A percentile compares a stretch with the other conserved stretches of the same genome.
phyloP scores from a whole-genome alignment of 2,113 vertebrate genomes.

The Equus przewalskii region DNA sequence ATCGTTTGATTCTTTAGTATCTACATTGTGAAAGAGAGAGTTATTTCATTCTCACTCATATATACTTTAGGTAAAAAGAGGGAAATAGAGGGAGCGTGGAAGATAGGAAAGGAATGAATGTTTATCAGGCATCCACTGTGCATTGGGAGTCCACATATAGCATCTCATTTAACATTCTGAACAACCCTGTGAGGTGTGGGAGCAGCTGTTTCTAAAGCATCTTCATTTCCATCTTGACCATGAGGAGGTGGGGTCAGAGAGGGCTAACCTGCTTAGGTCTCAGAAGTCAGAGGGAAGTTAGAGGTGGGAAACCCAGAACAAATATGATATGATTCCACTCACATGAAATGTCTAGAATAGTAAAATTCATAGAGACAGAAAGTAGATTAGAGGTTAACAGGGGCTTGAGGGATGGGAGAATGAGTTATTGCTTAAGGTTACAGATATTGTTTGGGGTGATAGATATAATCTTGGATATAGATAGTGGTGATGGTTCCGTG shows the following conservation, averaged over 20 bases:
- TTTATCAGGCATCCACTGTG: not conserved
- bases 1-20: not conserved
- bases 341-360: not conserved
- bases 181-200: not conserved
- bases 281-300: not conserved
- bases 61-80: not conserved
- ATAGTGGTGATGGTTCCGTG: not conserved
- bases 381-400: not conserved
- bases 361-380: not conserved
- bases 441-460: not conserved
- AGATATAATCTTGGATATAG: not conserved
- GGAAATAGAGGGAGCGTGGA: not conserved
- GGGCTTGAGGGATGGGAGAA: rapidly evolving
- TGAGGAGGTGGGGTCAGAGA: not conserved
- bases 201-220: not conserved
- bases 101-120: not conserved
- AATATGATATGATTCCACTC: not conserved
- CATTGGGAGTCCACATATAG: not conserved
- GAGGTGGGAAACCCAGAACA: not conserved
- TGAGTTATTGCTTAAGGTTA: not conserved
- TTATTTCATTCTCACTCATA: not conserved
- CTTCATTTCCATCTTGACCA: not conserved
- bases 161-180: not conserved
- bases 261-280: not conserved
- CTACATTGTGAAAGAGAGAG: not conserved